Conservation (phyloP, 2,797 vertebrate species). For the Mormyrops boulengeri region DNA sequence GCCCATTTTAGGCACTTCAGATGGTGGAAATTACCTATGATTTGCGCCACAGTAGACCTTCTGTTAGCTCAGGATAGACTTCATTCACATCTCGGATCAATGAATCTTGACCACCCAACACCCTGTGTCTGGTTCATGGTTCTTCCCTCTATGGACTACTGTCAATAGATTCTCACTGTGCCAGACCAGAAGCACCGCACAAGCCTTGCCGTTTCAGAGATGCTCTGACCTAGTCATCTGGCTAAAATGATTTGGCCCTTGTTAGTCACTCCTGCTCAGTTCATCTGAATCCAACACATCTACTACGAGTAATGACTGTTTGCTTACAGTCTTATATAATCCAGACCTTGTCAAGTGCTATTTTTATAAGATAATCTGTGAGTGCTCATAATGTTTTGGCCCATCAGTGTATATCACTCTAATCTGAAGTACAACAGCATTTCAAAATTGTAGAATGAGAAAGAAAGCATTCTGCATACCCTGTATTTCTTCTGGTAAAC, state of each 20-base stretch:
- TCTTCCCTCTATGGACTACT: background rate
- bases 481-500: slow-evolving; percentile 97
- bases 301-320: background rate
- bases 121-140: background rate
- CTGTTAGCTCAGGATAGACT: background rate
- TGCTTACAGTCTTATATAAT: background rate
- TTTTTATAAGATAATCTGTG: background rate
- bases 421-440: background rate
- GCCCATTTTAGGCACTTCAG: background rate
- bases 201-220: background rate
- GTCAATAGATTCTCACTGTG: background rate
- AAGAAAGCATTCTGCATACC: slow-evolving; percentile 51
- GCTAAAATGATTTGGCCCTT: background rate
- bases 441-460: background rate
- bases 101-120: background rate
- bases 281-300: background rate
- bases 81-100: background rate
- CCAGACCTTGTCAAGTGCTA: background rate
- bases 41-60: background rate
- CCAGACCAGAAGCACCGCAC: background rate
- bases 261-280: background rate
- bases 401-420: too few relatives aligned
- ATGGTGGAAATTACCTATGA: background rate
- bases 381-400: background rate
- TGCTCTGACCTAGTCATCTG: background rate